Evolutionary conservation across 2,797 vertebrate genomes (phyloP).

Genomic region (Lepilemur ruficaudatus): DNA sequence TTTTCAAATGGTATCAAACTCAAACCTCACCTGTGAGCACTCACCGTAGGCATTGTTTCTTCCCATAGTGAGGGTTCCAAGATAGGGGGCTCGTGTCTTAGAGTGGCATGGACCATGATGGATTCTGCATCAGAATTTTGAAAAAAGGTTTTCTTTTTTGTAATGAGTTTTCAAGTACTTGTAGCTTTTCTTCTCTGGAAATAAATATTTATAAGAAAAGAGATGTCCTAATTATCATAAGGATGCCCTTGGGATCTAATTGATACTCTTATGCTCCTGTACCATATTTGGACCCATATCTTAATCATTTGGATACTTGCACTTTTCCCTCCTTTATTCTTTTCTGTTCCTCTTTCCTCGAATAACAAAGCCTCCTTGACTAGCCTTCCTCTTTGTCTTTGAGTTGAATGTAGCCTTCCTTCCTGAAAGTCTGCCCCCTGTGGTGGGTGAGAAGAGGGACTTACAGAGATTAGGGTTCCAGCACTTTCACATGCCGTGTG

Average conservation of each 20-base stretch:
- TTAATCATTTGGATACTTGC: not conserved
- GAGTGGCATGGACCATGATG: not conserved
- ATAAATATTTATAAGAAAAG: conserved; percentile 38
- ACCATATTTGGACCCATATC: not conserved
- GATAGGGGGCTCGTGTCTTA: not conserved
- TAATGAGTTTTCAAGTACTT: conserved; percentile 20
- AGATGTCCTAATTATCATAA: conserved; percentile 26
- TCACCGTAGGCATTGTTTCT: conserved; percentile 49
- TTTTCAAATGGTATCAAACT: conserved; percentile 76
- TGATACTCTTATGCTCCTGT: not conserved
- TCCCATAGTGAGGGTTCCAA: conserved; percentile 51
- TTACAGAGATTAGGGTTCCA: not conserved
- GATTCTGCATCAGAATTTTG: conserved; percentile 1
- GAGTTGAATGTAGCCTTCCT: not conserved
- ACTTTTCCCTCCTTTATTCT: not conserved
- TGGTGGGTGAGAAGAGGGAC: not conserved
- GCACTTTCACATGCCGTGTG: not conserved
- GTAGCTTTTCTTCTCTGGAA: conserved; percentile 11
- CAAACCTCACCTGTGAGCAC: conserved; percentile 35
- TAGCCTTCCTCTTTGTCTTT: conserved; percentile 22
- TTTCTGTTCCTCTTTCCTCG: not conserved
- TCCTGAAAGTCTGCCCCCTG: not conserved
- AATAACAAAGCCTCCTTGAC: not conserved
- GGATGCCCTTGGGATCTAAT: not conserved
- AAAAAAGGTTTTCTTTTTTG: not conserved